These are phyloP conservation scores for Mallotus villosus DNA, from an alignment of 2,797 vertebrate species.

Conservation along the genomic window DNA sequence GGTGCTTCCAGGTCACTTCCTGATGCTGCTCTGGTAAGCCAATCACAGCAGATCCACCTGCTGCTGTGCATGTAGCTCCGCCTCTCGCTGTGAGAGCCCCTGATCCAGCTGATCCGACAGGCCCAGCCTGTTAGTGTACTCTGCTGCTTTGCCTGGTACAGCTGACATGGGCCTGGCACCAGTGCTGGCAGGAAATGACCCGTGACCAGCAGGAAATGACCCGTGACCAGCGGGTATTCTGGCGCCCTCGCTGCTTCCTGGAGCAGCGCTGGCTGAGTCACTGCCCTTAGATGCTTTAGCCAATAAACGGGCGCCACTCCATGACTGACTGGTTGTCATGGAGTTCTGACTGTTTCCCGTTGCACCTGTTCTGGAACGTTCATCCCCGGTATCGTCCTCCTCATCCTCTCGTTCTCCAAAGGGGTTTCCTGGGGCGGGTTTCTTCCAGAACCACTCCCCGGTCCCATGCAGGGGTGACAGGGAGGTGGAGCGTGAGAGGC, in stretches of 20 bases:
- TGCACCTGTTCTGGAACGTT: constrained; percentile 1
- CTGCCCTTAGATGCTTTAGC: constrained; percentile 43
- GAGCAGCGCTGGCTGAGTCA: background rate
- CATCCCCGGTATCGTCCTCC: background rate
- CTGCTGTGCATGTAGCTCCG: background rate
- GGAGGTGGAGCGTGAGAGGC: constrained; percentile 45
- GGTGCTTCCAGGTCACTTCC: background rate
- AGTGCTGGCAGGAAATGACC: constrained; percentile 53
- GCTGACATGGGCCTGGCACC: constrained; percentile 68
- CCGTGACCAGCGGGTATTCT: background rate
- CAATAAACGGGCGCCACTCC: constrained; percentile 77
- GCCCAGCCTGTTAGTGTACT: background rate
- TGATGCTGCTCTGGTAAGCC: background rate
- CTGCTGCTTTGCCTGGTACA: constrained; percentile 36
- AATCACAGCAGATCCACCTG: background rate
- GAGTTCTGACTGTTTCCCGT: constrained; percentile 29
- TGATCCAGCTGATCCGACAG: background rate
- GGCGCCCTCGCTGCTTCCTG: background rate
- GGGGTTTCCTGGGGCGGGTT: constrained; percentile 48
- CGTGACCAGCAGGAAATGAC: background rate
- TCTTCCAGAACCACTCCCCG: constrained; percentile 31
- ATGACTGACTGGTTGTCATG: constrained; percentile 70
- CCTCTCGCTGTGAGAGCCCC: background rate
- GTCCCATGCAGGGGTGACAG: background rate
- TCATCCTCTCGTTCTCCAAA: constrained; percentile 48